A percentile compares a stretch with the other conserved stretches of the same genome.
Evolutionary conservation across 2,797 vertebrate genomes (phyloP).

Genomic region (Poeciliopsis presidionis): DNA sequence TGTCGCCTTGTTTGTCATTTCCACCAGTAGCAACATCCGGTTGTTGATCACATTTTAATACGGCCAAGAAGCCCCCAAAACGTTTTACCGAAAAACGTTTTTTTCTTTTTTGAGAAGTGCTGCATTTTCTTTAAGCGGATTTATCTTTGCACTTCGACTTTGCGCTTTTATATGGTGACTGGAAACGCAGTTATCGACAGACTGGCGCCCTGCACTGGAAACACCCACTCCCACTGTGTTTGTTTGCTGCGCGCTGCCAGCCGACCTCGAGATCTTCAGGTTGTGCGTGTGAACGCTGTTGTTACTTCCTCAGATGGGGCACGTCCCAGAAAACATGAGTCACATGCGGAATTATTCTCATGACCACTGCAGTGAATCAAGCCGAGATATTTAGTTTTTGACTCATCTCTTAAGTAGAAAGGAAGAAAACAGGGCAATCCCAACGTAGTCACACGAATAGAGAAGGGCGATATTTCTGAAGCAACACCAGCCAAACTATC

Average conservation of each 20-base stretch:
- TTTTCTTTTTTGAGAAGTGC: too few species aligned
- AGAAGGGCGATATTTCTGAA: background rate
- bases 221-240: background rate
- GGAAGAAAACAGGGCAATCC: conserved; percentile 21
- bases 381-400: conserved; percentile 56
- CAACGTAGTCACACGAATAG: background rate
- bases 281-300: conserved; percentile 57
- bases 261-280: conserved; percentile 34
- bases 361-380: conserved; percentile 57
- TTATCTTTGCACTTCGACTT: too few species aligned
- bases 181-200: too few species aligned
- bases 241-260: conserved; percentile 2
- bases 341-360: conserved; percentile 55
- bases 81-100: accelerated
- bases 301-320: conserved; percentile 59
- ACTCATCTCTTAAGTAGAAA: conserved; percentile 56
- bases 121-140: too few species aligned
- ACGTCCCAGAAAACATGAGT: conserved; percentile 69
- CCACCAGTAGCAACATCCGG: too few species aligned
- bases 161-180: too few species aligned
- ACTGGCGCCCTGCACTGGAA: background rate
- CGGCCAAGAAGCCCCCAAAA: too few species aligned
- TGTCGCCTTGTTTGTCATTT: too few species aligned
- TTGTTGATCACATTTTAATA: too few species aligned
- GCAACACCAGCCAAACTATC: background rate